A percentile compares a stretch with the other conserved stretches of the same genome.
Conservation (phyloP, 2,888 invertebrate species). For the Oxycera nigricornis region DNA sequence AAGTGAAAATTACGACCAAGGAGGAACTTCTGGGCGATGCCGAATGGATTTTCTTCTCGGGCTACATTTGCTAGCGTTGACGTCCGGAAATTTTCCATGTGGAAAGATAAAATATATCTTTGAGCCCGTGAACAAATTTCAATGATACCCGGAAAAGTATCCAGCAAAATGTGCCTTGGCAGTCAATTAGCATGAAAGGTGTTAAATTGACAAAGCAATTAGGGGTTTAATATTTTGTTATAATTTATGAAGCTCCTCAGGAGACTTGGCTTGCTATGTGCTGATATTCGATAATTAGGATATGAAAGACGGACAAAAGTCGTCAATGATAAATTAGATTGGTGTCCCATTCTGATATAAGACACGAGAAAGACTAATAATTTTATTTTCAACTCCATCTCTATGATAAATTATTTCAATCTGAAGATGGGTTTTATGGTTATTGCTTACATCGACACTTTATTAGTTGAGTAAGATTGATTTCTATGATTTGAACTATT, state of each 20-base stretch:
- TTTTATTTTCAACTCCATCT: too few relatives aligned
- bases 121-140: conserved; percentile 23
- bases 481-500: too few relatives aligned
- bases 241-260: conserved; percentile 8
- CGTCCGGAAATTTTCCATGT: conserved; percentile 6
- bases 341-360: too few relatives aligned
- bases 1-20: background rate
- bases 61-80: background rate
- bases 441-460: too few relatives aligned
- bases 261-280: background rate
- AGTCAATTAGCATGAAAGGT: conserved; percentile 31
- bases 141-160: conserved; percentile 14
- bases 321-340: background rate
- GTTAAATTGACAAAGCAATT: conserved; percentile 29
- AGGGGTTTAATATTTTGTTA: conserved; percentile 23
- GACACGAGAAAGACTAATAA: too few relatives aligned
- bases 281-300: background rate
- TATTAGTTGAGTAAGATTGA: too few relatives aligned
- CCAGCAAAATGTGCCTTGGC: background rate
- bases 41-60: background rate
- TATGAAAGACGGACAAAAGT: background rate
- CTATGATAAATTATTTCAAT: too few relatives aligned
- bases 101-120: conserved; percentile 23
- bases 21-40: background rate
- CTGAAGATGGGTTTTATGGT: too few relatives aligned